phyloP scores from a whole-genome alignment of 1,140 invertebrate genomes.

The Acromyrmex echinatior region DNA sequence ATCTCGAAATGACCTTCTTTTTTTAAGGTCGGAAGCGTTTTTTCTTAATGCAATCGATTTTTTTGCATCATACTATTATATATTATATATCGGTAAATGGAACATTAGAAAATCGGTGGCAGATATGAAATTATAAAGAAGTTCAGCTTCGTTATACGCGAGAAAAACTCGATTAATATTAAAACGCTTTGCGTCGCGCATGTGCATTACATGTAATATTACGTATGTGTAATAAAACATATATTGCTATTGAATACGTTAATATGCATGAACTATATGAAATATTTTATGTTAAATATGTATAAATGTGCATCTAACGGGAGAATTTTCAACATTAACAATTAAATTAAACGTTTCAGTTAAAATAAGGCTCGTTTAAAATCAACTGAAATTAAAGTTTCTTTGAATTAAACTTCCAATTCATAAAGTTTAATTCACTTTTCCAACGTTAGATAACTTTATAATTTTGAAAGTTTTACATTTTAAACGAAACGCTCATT shows the following conservation, averaged over 20 bases:
- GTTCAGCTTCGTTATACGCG: neutral
- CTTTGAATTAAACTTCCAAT: constrained; percentile 15
- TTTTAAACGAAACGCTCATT: constrained; percentile 32
- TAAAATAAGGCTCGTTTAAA: neutral
- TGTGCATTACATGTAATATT: neutral
- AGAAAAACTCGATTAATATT: constrained; percentile 19
- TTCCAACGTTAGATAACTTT: constrained; percentile 9
- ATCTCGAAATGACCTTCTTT: constrained; percentile 6
- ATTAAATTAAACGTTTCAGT: constrained; percentile 30
- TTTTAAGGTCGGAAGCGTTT: neutral
- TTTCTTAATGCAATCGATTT: neutral
- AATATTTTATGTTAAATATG: neutral
- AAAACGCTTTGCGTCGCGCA: neutral
- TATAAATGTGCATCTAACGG: neutral
- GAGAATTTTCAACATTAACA: neutral
- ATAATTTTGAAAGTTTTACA: constrained; percentile 30
- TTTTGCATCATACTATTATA: neutral
- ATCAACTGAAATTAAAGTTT: constrained; percentile 20
- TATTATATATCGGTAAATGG: neutral
- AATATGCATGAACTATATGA: neutral
- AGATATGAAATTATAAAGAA: neutral
- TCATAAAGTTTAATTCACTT: constrained; percentile 3
- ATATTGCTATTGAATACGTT: neutral
- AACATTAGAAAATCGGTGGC: neutral
- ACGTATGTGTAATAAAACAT: neutral